Evolutionary conservation across 1,140 invertebrate species (phyloP).

Genomic region (Maconellicoccus hirsutus): DNA sequence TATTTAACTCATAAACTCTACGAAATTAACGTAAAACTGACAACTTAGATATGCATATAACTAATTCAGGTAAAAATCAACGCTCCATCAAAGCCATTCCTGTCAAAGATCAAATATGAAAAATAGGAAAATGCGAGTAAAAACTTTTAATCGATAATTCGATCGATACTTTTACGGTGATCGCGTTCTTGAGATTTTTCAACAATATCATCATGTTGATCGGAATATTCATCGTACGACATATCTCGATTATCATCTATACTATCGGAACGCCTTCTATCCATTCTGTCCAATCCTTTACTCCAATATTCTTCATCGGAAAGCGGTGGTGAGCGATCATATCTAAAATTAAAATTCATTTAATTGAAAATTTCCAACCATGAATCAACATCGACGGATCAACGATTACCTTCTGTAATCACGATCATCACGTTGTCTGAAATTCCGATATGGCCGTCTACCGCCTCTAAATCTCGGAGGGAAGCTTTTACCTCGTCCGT

Average conservation of each 20-base stretch:
- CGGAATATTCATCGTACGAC: not conserved
- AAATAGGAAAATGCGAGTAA: no score
- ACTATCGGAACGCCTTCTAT: not conserved
- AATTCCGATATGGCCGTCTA: not conserved
- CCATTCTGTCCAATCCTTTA: not conserved
- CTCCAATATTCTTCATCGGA: not conserved
- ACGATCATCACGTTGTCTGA: not conserved
- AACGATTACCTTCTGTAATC: not conserved
- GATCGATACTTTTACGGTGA: not conserved
- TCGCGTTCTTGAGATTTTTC: not conserved
- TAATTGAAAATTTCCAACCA: no score
- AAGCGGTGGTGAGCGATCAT: not conserved
- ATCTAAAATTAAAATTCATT: no score
- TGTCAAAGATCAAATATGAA: no score
- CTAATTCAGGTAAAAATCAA: no score
- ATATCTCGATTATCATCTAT: not conserved
- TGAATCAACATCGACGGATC: no score
- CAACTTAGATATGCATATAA: no score
- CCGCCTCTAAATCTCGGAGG: not conserved
- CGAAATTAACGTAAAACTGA: no score
- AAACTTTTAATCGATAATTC: not conserved
- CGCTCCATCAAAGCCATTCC: no score
- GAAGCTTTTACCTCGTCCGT: not conserved
- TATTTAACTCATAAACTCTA: no score
- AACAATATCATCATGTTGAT: not conserved